Percentiles rank a stretch among this genome's conserved stretches.
These are phyloP conservation scores for Cydia fagiglandana DNA, from an alignment of 1,140 invertebrate species.

Conservation along the genomic window DNA sequence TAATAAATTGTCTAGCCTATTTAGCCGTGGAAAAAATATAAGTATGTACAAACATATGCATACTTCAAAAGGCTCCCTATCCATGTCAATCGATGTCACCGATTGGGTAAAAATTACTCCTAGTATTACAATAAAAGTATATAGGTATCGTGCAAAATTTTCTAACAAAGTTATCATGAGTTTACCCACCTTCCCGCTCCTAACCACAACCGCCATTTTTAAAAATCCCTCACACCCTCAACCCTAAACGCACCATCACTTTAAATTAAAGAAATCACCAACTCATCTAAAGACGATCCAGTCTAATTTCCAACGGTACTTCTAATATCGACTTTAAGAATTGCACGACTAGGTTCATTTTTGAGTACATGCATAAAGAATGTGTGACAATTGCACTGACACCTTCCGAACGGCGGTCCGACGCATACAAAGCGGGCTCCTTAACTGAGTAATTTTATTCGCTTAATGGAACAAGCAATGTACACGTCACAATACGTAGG, in stretches of 20 bases:
- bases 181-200: constrained; percentile 1
- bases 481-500: constrained; percentile 22
- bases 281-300: not conserved
- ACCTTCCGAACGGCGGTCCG: not conserved
- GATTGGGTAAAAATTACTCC: too few species aligned
- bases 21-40: too few species aligned
- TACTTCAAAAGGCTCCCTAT: too few species aligned
- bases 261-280: not conserved
- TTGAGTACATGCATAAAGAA: not conserved
- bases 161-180: too few species aligned
- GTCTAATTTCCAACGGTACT: not conserved
- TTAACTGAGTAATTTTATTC: not conserved
- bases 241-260: not conserved
- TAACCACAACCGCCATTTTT: not conserved
- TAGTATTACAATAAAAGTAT: too few species aligned
- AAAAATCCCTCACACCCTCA: not conserved
- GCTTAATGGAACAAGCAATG: constrained; percentile 37
- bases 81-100: too few species aligned
- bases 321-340: not conserved
- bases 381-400: not conserved
- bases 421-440: not conserved
- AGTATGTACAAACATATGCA: too few species aligned
- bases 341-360: not conserved
- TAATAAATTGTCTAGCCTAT: too few species aligned
- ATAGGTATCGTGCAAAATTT: too few species aligned